A percentile compares a stretch with the other conserved stretches of the same genome.
Conservation (phyloP, 2,113 vertebrate genomes). For the Lamprologus speciosus region DNA sequence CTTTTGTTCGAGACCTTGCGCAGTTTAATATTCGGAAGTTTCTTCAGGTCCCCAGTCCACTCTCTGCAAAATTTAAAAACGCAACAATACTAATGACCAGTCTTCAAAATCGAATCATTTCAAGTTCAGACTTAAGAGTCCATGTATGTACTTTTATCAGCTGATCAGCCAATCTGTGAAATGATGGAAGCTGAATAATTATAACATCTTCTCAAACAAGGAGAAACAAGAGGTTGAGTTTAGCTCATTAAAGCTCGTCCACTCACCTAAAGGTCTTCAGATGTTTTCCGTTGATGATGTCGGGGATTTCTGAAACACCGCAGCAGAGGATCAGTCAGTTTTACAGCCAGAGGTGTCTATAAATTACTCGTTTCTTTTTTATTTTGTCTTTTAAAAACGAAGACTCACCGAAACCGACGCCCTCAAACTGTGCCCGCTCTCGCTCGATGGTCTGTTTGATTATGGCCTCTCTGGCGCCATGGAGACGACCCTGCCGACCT, state of each 20-base stretch:
- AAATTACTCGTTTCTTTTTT: neutral
- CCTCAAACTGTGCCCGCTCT: constrained; percentile 77
- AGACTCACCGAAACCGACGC: constrained; percentile 80
- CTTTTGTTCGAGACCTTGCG: constrained; percentile 77
- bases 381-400: neutral
- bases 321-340: neutral
- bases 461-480: constrained; percentile 78
- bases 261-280: constrained; percentile 86
- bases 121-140: neutral
- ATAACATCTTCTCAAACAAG: neutral
- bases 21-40: constrained; percentile 92
- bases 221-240: neutral
- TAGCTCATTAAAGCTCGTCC: neutral
- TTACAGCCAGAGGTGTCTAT: neutral
- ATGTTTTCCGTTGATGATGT: constrained; percentile 83
- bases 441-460: constrained; percentile 87
- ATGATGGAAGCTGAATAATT: neutral
- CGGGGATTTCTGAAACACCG: constrained; percentile 81
- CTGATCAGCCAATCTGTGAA: neutral
- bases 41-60: constrained; percentile 90
- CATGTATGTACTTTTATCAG: neutral
- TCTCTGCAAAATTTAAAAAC: constrained; percentile 65
- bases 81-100: neutral
- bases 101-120: neutral
- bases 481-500: constrained; percentile 85